Percentiles rank a stretch among this genome's conserved stretches.
These are phyloP conservation scores for Megaceryle alcyon DNA, from an alignment of 2,797 vertebrate species.

Conservation along the genomic window DNA sequence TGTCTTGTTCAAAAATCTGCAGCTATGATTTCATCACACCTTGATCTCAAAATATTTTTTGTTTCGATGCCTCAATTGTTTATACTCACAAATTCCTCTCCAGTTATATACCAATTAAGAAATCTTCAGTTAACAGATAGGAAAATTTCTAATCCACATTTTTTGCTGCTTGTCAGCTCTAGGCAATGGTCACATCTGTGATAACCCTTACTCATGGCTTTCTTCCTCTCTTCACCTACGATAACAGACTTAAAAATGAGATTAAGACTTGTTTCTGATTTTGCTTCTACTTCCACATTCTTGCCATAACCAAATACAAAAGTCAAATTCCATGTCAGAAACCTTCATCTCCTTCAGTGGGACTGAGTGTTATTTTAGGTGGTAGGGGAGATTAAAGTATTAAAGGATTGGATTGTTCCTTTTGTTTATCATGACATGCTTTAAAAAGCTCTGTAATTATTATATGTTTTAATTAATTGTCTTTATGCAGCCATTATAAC, in stretches of 20 bases:
- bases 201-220: background rate
- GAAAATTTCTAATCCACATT: background rate
- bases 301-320: background rate
- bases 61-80: background rate
- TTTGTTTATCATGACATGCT: background rate
- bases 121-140: background rate
- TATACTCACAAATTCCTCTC: background rate
- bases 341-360: background rate
- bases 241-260: background rate
- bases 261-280: background rate
- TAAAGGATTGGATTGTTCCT: background rate
- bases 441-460: background rate
- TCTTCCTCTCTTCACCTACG: background rate
- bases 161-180: background rate
- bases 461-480: background rate
- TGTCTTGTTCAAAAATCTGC: background rate
- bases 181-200: background rate
- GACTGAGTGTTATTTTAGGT: background rate
- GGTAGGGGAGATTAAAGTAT: background rate
- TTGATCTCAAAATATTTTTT: background rate
- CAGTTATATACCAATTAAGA: background rate
- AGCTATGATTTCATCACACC: background rate
- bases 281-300: background rate
- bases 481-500: background rate
- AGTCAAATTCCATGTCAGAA: background rate